phyloP scores from a whole-genome alignment of 2,797 vertebrate genomes.

The Sternotherus odoratus region DNA sequence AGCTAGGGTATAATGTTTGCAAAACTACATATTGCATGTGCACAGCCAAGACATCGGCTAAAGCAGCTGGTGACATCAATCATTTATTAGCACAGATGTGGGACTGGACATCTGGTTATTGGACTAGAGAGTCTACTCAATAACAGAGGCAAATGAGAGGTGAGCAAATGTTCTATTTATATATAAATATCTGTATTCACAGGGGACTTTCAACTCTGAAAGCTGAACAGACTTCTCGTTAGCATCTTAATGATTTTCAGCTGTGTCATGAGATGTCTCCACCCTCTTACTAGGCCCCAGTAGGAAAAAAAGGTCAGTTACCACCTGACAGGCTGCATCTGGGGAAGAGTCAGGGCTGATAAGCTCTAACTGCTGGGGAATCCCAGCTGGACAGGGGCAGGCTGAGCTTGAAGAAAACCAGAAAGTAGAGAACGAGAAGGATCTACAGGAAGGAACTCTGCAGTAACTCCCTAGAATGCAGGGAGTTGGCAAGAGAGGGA shows the following conservation, averaged over 20 bases:
- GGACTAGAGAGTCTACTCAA: slow-evolving; percentile 39
- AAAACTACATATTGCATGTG: not conserved
- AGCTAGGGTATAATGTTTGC: slow-evolving; percentile 60
- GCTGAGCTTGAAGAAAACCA: too few relatives aligned
- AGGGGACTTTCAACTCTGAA: slow-evolving; percentile 18
- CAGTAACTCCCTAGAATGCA: too few relatives aligned
- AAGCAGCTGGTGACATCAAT: slow-evolving; percentile 54
- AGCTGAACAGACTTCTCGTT: slow-evolving; percentile 7
- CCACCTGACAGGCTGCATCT: too few relatives aligned
- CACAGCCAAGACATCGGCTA: not conserved
- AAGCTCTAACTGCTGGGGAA: too few relatives aligned
- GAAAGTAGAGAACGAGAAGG: too few relatives aligned
- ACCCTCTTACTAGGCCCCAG: too few relatives aligned
- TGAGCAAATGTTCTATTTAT: slow-evolving; percentile 49
- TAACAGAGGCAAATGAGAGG: slow-evolving; percentile 60
- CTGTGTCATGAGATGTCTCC: not conserved
- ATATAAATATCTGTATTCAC: slow-evolving; percentile 32
- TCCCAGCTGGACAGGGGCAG: too few relatives aligned
- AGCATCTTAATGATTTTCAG: not conserved
- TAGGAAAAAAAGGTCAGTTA: too few relatives aligned
- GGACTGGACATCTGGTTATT: slow-evolving; percentile 49
- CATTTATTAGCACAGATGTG: slow-evolving; percentile 39
- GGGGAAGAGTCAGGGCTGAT: too few relatives aligned
- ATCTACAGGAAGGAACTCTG: too few relatives aligned
- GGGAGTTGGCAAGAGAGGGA: too few relatives aligned